phyloP scores from a whole-genome alignment of 2,888 invertebrate genomes.

The Leptinotarsa peninsularis region DNA sequence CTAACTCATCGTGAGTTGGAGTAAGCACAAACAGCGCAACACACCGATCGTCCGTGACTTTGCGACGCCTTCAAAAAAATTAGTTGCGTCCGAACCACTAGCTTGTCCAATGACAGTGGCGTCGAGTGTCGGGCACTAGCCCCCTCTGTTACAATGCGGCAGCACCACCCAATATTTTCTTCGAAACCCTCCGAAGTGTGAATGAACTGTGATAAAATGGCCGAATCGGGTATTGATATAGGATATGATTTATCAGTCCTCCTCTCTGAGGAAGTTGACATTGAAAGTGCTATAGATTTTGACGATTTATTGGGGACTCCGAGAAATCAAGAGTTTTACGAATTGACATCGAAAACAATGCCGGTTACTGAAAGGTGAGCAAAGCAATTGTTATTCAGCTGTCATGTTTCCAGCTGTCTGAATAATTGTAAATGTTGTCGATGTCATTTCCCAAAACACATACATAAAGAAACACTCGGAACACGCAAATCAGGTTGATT shows the following conservation, averaged over 20 bases:
- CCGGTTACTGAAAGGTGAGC: constrained; percentile 73
- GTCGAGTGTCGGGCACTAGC: constrained; percentile 35
- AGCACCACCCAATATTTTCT: constrained; percentile 23
- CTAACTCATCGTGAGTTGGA: constrained; percentile 27
- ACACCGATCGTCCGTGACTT: constrained; percentile 55
- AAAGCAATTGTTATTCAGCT: constrained; percentile 38
- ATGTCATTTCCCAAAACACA: constrained; percentile 33
- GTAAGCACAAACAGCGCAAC: constrained; percentile 45
- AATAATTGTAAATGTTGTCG: constrained; percentile 38
- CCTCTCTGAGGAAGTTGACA: constrained; percentile 67
- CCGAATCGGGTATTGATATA: constrained; percentile 75
- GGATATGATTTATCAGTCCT: constrained; percentile 74
- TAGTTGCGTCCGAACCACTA: constrained; percentile 54
- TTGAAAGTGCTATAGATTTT: constrained; percentile 67
- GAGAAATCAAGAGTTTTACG: constrained; percentile 73
- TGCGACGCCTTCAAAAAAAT: constrained; percentile 53
- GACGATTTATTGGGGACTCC: constrained; percentile 68
- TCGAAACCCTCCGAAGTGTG: constrained; percentile 34
- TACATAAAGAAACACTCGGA: not conserved
- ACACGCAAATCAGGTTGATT: too few species aligned
- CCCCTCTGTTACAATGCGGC: constrained; percentile 33
- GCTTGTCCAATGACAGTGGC: constrained; percentile 35
- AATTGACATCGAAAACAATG: constrained; percentile 73
- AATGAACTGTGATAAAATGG: constrained; percentile 60
- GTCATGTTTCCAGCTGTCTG: constrained; percentile 38